A percentile compares a stretch with the other conserved stretches of the same genome.
Evolutionary conservation across 2,797 vertebrate genomes (phyloP).

Genomic region (Rhinatrema bivittatum): DNA sequence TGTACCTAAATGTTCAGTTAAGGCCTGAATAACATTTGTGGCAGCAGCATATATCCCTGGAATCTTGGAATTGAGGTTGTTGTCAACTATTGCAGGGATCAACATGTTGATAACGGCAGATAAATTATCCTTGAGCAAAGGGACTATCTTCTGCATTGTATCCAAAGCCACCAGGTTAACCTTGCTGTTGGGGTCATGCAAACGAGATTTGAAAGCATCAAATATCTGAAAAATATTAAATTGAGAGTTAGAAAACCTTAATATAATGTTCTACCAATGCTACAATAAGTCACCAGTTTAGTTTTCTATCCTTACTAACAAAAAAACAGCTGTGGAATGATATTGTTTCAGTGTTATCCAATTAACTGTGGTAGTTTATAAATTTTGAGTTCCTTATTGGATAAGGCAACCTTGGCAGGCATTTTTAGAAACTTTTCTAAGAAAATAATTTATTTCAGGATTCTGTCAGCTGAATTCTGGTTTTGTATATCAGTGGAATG

Average conservation of each 20-base stretch:
- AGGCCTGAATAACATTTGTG: constrained; percentile 68
- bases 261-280: not conserved
- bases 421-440: too few relatives aligned
- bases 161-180: constrained; percentile 85
- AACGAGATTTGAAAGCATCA: constrained; percentile 79
- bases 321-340: too few relatives aligned
- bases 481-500: too few relatives aligned
- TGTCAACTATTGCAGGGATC: constrained; percentile 86
- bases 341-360: too few relatives aligned
- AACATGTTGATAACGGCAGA: constrained; percentile 82
- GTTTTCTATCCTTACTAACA: too few relatives aligned
- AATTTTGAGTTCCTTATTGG: too few relatives aligned
- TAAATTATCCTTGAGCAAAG: constrained; percentile 68
- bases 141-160: constrained; percentile 74
- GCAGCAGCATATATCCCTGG: constrained; percentile 78
- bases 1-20: constrained; percentile 74
- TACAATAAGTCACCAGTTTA: too few relatives aligned
- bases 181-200: constrained; percentile 91
- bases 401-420: too few relatives aligned
- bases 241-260: not conserved
- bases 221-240: constrained; percentile 65
- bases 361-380: too few relatives aligned
- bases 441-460: too few relatives aligned
- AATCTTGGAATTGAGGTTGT: constrained; percentile 95
- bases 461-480: too few relatives aligned